A percentile compares a stretch with the other conserved stretches of the same genome.
These are phyloP conservation scores for Sebastes taczanowskii DNA, from an alignment of 2,797 vertebrate genomes.

Conservation along the genomic window DNA sequence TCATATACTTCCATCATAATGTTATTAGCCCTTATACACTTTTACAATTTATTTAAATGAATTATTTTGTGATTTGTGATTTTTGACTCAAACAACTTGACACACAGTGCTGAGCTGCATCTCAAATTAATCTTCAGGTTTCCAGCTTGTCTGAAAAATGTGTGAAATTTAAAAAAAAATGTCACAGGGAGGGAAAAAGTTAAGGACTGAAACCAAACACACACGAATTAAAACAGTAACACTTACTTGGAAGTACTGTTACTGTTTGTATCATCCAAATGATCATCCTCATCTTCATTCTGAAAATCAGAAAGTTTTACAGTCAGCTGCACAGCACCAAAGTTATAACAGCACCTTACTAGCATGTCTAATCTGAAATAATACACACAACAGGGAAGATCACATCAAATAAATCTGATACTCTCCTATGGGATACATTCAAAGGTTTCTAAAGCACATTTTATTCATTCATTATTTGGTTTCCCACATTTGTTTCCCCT, in stretches of 20 bases:
- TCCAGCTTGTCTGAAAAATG: not conserved
- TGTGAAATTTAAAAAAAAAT: not conserved
- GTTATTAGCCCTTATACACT: too few relatives aligned
- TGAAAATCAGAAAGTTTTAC: conserved; percentile 36
- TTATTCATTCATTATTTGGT: not conserved
- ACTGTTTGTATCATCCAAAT: conserved; percentile 45
- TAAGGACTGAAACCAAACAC: not conserved
- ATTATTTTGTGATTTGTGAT: too few relatives aligned
- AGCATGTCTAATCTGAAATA: not conserved
- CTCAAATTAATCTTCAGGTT: too few relatives aligned
- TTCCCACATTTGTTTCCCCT: not conserved
- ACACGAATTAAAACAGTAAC: not conserved
- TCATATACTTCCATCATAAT: too few relatives aligned
- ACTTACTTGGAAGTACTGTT: conserved; percentile 61
- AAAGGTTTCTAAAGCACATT: not conserved
- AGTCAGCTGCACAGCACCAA: not conserved
- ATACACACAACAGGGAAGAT: not conserved
- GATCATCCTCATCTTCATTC: conserved; percentile 70
- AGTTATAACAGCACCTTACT: not conserved
- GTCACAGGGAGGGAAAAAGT: not conserved
- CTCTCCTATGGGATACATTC: too few relatives aligned
- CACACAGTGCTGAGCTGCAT: too few relatives aligned
- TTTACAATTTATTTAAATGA: too few relatives aligned
- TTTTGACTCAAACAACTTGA: too few relatives aligned
- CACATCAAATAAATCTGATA: not conserved